Evolutionary conservation across 2,888 invertebrate genomes (phyloP).

Genomic region (Drosophila barbarae): DNA sequence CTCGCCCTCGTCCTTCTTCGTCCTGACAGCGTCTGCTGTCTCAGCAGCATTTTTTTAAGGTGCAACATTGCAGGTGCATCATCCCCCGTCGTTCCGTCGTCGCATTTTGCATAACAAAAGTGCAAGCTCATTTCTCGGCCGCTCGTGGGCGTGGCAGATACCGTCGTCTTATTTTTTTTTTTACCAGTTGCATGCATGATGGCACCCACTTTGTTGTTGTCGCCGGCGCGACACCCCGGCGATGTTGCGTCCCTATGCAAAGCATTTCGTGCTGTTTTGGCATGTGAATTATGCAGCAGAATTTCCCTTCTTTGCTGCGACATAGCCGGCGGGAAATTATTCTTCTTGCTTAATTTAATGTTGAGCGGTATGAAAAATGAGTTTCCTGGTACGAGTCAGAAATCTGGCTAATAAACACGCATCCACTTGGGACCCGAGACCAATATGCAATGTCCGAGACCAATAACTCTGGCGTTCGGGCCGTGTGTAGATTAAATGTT

Average conservation of each 20-base stretch:
- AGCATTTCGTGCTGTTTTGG: conserved; percentile 70
- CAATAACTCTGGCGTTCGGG: conserved; percentile 7
- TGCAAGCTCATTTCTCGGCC: conserved; percentile 72
- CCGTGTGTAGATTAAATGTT: conserved; percentile 47
- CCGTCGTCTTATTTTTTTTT: conserved; percentile 31
- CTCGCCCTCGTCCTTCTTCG: not conserved
- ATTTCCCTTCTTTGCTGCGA: conserved; percentile 34
- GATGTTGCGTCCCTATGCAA: conserved; percentile 56
- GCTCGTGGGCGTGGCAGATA: conserved; percentile 70
- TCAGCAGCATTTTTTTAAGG: conserved; percentile 66
- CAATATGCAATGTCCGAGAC: not conserved
- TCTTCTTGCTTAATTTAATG: conserved; percentile 60
- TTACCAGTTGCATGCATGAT: conserved; percentile 73
- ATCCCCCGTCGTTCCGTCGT: conserved; percentile 3
- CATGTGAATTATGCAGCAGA: conserved; percentile 71
- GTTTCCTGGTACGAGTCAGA: conserved; percentile 5
- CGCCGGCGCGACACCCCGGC: conserved; percentile 49
- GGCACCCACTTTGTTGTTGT: conserved; percentile 74
- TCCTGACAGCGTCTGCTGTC: conserved; percentile 54
- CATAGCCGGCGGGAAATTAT: conserved; percentile 29
- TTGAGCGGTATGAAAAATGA: conserved; percentile 49
- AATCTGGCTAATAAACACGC: conserved; percentile 33
- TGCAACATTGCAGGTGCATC: conserved; percentile 65
- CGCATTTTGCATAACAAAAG: conserved; percentile 69
- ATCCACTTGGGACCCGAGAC: not conserved